Conservation (phyloP, 2,113 vertebrate species). For the Hassar affinis region DNA sequence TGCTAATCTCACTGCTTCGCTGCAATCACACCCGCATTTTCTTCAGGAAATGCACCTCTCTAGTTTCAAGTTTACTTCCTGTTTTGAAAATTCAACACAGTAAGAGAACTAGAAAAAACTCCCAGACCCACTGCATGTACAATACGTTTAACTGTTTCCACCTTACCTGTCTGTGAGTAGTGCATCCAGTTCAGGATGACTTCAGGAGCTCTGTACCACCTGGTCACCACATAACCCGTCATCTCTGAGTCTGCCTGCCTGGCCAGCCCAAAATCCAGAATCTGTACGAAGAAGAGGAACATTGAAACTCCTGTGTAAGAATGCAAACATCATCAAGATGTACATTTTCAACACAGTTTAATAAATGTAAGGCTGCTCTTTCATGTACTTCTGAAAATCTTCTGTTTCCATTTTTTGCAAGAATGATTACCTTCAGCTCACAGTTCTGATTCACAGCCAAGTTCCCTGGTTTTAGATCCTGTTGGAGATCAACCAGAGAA, state of each 20-base stretch:
- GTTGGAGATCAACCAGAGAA: conserved; percentile 16
- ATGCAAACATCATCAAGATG: no score
- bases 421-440: conserved; percentile 84
- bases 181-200: conserved; percentile 98
- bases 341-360: background rate
- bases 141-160: background rate
- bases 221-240: conserved; percentile 96
- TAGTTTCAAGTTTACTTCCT: no score
- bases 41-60: no score
- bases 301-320: background rate
- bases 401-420: background rate
- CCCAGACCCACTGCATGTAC: background rate
- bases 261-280: conserved; percentile 93
- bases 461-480: conserved; percentile 97
- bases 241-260: conserved; percentile 94
- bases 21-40: no score
- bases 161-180: conserved; percentile 91
- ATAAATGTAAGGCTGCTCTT: background rate
- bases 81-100: background rate
- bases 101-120: background rate
- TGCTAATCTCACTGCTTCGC: no score
- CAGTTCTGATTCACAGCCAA: conserved; percentile 94
- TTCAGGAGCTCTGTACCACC: conserved; percentile 96
- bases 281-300: conserved; percentile 67
- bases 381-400: background rate